Percentiles rank a stretch among this genome's conserved stretches.
Conservation (phyloP, 2,113 vertebrate species). For the Rhagologus leucostigma region DNA sequence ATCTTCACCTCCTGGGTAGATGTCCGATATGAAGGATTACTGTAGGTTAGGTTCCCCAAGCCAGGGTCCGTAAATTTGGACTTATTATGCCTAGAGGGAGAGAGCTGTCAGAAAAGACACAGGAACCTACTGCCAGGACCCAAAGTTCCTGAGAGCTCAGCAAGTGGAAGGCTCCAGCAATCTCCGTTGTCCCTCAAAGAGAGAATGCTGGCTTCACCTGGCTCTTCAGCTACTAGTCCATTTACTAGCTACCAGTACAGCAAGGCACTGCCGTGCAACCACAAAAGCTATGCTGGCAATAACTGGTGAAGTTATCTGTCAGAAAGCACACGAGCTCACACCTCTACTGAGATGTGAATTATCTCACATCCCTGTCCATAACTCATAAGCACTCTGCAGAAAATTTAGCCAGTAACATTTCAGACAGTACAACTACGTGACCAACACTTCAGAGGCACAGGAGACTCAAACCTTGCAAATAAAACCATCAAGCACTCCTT, state of each 20-base stretch:
- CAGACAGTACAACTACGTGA: neutral
- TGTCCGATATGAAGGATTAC: conserved; percentile 95
- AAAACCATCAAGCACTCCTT: neutral
- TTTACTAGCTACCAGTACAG: neutral
- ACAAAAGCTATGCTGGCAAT: neutral
- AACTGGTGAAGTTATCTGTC: neutral
- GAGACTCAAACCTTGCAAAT: neutral
- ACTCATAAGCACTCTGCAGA: neutral
- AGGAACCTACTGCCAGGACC: neutral
- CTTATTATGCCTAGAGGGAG: conserved; percentile 85
- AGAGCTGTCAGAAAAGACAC: conserved; percentile 6
- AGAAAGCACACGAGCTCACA: neutral
- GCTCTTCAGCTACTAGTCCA: neutral
- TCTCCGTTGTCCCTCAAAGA: neutral
- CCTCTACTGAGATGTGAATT: neutral
- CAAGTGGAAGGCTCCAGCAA: neutral
- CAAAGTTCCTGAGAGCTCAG: neutral
- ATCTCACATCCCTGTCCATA: neutral
- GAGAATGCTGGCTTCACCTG: neutral
- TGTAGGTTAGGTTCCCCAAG: conserved; percentile 94
- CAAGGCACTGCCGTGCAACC: neutral
- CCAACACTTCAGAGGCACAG: neutral
- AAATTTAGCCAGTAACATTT: neutral
- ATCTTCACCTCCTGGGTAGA: conserved; percentile 99
- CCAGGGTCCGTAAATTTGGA: conserved; percentile 91